Evolutionary conservation across 2,888 invertebrate species (phyloP), one percentile per base, ranked within the genome.

Genomic region (Mythimna ferrago): DNA sequence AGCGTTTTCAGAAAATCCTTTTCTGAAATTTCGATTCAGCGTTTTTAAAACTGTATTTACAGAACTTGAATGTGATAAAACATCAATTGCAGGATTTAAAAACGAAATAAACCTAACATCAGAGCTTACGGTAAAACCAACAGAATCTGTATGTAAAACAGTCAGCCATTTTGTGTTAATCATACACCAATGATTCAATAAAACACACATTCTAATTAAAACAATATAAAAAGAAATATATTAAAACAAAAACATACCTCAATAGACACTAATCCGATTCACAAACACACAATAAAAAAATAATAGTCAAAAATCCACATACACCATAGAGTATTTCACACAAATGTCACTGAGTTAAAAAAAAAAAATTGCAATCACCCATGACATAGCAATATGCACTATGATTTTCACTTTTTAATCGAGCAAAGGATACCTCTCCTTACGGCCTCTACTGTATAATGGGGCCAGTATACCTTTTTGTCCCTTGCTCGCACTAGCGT

Each of bases 381-480:
- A 92, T 93, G 93, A 93, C 88, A 87, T 86, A 83, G 93, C 92
- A 89, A 78, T 89, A 90, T 71, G 89, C 91, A 91, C 92, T 92
- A 90, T 90, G 92, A 91, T 89, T 90, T 92, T 90, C 90, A 91
- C 91, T 91, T 91, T 92, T 92, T 86, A 83, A 88, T 84, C 70
- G 82, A 66, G 90, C 90, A 89, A 80, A 94, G 94, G 93, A 94
- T 90, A 90, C 90, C 82, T 86, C 87, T 93, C 94, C 94, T 92
- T 91, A 76, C 90, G 87, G 91, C 91, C 92, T 83, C 92, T 81
- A 66, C 68, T 71, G 82, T 82, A 93, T 93, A 93, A 93, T 93
- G 93, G 91, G 87, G 89, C 90, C 90, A 89, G 90, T 89, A 91
- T 83, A 90, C 93, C 94, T 94, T 93, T 93, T 93, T 94, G 94